Evolutionary conservation across 1,140 invertebrate species (phyloP).

Genomic region (Drosophila micromelanica): DNA sequence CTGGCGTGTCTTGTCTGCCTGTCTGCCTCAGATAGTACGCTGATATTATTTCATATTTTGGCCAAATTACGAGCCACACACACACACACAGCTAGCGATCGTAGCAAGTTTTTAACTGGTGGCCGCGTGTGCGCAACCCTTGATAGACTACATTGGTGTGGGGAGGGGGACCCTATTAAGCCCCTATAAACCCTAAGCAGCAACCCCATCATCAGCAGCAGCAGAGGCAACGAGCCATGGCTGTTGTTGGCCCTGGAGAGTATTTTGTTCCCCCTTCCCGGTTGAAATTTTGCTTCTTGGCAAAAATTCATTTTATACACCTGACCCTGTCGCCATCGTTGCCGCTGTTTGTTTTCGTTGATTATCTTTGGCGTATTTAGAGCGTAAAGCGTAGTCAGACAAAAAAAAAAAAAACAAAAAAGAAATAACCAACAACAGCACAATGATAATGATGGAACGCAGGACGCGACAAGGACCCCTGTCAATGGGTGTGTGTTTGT

Average conservation of each 20-base stretch:
- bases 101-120: constrained; percentile 42
- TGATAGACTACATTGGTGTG: constrained; percentile 6
- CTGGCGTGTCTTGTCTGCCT: constrained; percentile 44
- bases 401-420: constrained; percentile 30
- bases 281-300: not conserved
- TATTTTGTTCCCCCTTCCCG: not conserved
- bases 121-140: constrained; percentile 47
- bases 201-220: constrained; percentile 26
- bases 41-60: constrained; percentile 57
- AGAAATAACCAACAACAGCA: not conserved
- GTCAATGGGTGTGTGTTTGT: not conserved
- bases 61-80: constrained; percentile 42
- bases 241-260: constrained; percentile 4
- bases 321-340: constrained; percentile 72
- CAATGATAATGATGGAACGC: constrained; percentile 51
- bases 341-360: constrained; percentile 81
- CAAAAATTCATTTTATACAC: constrained; percentile 66
- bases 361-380: constrained; percentile 84
- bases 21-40: constrained; percentile 40
- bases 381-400: constrained; percentile 84
- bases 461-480: constrained; percentile 28
- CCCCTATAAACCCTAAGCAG: constrained; percentile 38
- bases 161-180: constrained; percentile 24
- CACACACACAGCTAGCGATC: constrained; percentile 24
- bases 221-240: constrained; percentile 41